Conservation (phyloP, 2,113 vertebrate genomes). For the Perca fluviatilis region DNA sequence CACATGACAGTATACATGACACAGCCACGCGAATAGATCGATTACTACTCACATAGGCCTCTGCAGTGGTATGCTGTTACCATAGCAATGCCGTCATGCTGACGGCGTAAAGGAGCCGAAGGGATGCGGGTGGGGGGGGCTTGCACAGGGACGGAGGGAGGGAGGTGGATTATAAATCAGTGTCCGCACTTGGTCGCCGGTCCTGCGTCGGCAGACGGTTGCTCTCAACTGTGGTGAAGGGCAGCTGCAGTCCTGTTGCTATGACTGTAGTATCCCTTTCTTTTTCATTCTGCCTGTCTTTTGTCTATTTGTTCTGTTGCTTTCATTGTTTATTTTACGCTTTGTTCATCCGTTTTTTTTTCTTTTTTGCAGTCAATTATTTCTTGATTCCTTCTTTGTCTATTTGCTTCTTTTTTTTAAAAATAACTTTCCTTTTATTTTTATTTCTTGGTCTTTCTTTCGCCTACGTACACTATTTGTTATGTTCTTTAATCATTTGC, state of each 20-base stretch:
- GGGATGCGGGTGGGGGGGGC: background rate
- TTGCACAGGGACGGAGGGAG: background rate
- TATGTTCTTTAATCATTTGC: background rate
- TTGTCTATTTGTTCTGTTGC: background rate
- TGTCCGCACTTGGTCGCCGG: slow-evolving; percentile 39
- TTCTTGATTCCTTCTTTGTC: background rate
- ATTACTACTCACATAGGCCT: slow-evolving; percentile 55
- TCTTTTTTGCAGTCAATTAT: background rate
- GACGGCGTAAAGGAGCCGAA: slow-evolving; percentile 26
- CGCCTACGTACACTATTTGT: background rate
- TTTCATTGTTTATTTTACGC: background rate
- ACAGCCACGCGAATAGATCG: slow-evolving; percentile 34
- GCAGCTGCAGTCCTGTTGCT: slow-evolving; percentile 22
- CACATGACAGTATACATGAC: slow-evolving; percentile 24
- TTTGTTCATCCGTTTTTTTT: background rate
- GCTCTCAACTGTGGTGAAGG: slow-evolving; percentile 19
- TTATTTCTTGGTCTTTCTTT: background rate
- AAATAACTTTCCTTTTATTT: background rate
- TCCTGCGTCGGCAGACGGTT: slow-evolving; percentile 11
- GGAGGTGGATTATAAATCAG: slow-evolving; percentile 66
- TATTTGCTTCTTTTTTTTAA: background rate
- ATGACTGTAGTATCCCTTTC: background rate
- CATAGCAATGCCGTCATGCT: slow-evolving; percentile 66
- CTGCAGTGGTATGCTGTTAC: slow-evolving; percentile 64
- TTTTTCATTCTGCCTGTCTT: background rate